phyloP scores from a whole-genome alignment of 2,113 vertebrate genomes.

The Vireo altiloquus region DNA sequence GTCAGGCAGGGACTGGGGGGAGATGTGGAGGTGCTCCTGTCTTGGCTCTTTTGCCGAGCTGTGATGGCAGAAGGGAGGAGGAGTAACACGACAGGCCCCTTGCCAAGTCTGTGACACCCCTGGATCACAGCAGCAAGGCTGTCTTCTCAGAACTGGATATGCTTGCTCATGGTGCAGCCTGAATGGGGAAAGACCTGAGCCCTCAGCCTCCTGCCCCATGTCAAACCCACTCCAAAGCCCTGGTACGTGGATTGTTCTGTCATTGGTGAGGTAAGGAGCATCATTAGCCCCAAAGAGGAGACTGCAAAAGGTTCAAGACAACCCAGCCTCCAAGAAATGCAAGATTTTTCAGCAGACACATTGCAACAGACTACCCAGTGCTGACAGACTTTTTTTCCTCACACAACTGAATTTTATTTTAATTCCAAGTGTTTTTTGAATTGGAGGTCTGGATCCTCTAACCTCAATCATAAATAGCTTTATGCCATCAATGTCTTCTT shows the following conservation, averaged over 20 bases:
- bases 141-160: background rate
- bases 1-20: rapidly evolving
- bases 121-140: background rate
- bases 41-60: background rate
- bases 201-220: background rate
- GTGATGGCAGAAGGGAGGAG: background rate
- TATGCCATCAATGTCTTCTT: background rate
- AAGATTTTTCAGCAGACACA: background rate
- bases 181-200: background rate
- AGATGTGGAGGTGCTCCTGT: background rate
- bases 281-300: background rate
- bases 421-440: background rate
- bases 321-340: background rate
- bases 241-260: background rate
- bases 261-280: background rate
- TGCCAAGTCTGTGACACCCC: background rate
- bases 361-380: background rate
- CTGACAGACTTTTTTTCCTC: background rate
- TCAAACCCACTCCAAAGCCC: background rate
- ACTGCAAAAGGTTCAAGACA: background rate
- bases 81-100: background rate
- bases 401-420: background rate
- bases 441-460: background rate
- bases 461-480: background rate
- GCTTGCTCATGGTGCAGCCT: background rate